A percentile compares a stretch with the other conserved stretches of the same genome.
These are phyloP conservation scores for Polydesmus complanatus DNA, from an alignment of 2,888 invertebrate genomes.

Conservation along the genomic window DNA sequence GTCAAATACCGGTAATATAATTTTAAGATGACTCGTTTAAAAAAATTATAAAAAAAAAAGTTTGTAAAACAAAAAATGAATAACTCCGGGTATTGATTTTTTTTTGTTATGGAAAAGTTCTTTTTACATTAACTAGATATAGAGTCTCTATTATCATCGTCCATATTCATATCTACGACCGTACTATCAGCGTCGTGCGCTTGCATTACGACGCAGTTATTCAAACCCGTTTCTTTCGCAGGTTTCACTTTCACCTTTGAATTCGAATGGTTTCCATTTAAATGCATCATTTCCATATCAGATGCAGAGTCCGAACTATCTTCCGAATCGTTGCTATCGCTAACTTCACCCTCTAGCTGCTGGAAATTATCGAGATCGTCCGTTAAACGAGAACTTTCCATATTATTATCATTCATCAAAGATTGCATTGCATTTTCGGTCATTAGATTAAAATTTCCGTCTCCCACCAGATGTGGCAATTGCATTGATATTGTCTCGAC, in stretches of 20 bases:
- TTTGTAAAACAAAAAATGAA: no score
- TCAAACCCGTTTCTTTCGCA: neutral
- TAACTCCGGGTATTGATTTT: no score
- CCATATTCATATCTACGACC: slow-evolving; percentile 16
- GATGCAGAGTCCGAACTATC: slow-evolving; percentile 6
- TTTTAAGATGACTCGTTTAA: no score
- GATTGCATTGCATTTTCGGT: neutral
- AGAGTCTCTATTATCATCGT: slow-evolving; percentile 18
- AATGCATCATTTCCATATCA: slow-evolving; percentile 6
- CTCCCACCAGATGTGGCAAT: slow-evolving; percentile 5
- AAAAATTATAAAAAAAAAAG: no score
- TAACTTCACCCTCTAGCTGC: neutral
- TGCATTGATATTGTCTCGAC: neutral
- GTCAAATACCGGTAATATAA: no score
- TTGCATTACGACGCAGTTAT: neutral
- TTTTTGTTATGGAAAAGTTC: neutral
- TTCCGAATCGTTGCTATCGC: neutral
- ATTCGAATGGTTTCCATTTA: neutral
- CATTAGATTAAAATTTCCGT: neutral
- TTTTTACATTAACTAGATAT: slow-evolving; percentile 15
- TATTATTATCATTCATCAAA: neutral
- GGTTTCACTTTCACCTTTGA: neutral
- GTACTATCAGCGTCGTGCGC: slow-evolving; percentile 3
- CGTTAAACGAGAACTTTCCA: neutral
- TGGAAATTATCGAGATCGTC: neutral